phyloP scores from a whole-genome alignment of 2,888 invertebrate genomes.

The Leuctra nigra region DNA sequence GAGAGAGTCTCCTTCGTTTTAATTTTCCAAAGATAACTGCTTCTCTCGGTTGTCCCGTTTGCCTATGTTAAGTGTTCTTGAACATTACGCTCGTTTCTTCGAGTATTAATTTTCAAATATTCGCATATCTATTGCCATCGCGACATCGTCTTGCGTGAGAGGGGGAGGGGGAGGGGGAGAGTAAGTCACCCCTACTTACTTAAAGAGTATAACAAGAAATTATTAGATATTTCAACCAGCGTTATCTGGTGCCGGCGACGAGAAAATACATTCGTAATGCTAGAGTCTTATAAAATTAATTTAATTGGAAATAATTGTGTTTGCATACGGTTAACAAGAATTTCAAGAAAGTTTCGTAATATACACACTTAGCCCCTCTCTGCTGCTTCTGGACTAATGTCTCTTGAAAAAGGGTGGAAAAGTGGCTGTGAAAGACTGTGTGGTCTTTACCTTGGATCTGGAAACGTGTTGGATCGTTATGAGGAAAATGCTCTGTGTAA shows the following conservation, averaged over 20 bases:
- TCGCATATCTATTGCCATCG: not conserved
- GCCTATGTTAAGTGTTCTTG: conserved; percentile 6
- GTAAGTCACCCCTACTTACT: not conserved
- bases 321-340: conserved; percentile 6
- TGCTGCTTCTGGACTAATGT: too few relatives aligned
- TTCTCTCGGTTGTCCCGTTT: not conserved
- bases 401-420: too few relatives aligned
- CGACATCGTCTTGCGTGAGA: too few relatives aligned
- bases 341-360: too few relatives aligned
- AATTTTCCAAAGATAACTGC: conserved; percentile 24
- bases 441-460: too few relatives aligned
- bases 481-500: too few relatives aligned
- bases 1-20: conserved; percentile 25
- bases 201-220: not conserved
- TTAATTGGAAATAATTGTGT: conserved; percentile 10
- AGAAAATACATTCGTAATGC: not conserved
- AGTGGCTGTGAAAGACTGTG: too few relatives aligned
- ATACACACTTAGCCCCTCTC: too few relatives aligned
- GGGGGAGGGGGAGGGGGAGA: too few relatives aligned
- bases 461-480: too few relatives aligned
- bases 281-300: conserved; percentile 3
- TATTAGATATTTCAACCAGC: not conserved
- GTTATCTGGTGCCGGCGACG: not conserved
- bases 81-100: not conserved
- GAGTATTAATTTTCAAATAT: conserved; percentile 12